Base-by-base conservation (phyloP, 1,140 invertebrate genomes). In the Drosophila busckii region DNA sequence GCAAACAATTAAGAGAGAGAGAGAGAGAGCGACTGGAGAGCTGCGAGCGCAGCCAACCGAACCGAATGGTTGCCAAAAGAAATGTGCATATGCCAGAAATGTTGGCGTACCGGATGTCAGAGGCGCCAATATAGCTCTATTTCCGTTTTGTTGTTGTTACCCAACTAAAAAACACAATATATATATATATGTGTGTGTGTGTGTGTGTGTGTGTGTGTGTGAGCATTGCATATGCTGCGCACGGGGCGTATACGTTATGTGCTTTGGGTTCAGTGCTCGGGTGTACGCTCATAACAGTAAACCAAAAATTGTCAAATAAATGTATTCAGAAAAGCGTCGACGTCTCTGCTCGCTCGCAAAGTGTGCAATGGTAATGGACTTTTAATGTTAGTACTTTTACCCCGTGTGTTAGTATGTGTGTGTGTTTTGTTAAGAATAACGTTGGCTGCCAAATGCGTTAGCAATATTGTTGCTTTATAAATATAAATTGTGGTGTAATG, bases 281-380 rank as follows among this genome's bases (percentile, higher is more conserved):
- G 45, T 22, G 3, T 13, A 20, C 46, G 40, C 49, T 63, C 45
- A 64, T 40, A 70, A 49, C 44, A 54, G 50, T 31, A 44, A 50
- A 40, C 29, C 15, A n/a, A 17, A 65, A 70, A 69, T 41, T 70
- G 50, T 69, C 49, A 55, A 66, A 70, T 69, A 70, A 64, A 69
- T 70, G 67, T 63, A 63, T 70, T 70, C 65, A 28, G 52, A 70
- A 65, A 63, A 67, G 45, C 42, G 40, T 62, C 50, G 29, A 49
- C 58, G 38, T 61, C 55, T 54, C 58, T n/a, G 40, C 37, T 25
- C 19, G 52, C 23, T 22, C 61, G 29, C 50, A 70, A 60, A 70
- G 48, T 70, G 61, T 70, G 67, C 66, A 50, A 52, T 64, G 61
- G 61, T 71, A 71, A 71, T 71, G 68, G 68, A 71, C 68, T 71